Conservation (phyloP, 1,140 invertebrate species). For the Bombus pyrosoma region DNA sequence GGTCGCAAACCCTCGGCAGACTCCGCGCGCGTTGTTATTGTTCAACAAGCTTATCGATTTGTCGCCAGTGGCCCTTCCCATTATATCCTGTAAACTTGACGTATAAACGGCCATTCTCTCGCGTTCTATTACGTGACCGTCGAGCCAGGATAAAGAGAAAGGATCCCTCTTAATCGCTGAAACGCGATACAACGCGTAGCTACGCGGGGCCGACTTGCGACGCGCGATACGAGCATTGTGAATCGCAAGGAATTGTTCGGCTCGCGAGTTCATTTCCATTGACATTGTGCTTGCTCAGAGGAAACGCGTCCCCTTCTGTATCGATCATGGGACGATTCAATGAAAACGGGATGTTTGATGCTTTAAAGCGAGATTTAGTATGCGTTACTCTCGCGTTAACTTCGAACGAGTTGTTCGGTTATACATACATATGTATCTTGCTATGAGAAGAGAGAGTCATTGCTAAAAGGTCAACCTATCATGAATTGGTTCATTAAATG, state of each 20-base stretch:
- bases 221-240: neutral
- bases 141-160: neutral
- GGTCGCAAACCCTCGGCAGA: slow-evolving; percentile 9
- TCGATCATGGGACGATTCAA: neutral
- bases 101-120: slow-evolving; percentile 20
- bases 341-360: neutral
- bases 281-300: slow-evolving; percentile 12
- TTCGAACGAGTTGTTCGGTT: too few relatives aligned
- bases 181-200: slow-evolving; percentile 12
- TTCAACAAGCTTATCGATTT: slow-evolving; percentile 26
- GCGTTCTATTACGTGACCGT: neutral
- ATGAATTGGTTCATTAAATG: too few relatives aligned
- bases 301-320: neutral
- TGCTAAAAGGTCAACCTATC: too few relatives aligned
- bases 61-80: slow-evolving; percentile 16
- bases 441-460: too few relatives aligned
- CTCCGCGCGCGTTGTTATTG: slow-evolving; percentile 24
- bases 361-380: neutral
- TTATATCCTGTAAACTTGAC: slow-evolving; percentile 26
- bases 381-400: too few relatives aligned
- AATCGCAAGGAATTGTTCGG: slow-evolving; percentile 15
- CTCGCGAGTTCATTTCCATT: slow-evolving; percentile 14
- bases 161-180: slow-evolving; percentile 9
- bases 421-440: too few relatives aligned
- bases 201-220: neutral